Evolutionary conservation across 2,113 vertebrate species (phyloP).

Genomic region (Psilopogon haemacephalus): DNA sequence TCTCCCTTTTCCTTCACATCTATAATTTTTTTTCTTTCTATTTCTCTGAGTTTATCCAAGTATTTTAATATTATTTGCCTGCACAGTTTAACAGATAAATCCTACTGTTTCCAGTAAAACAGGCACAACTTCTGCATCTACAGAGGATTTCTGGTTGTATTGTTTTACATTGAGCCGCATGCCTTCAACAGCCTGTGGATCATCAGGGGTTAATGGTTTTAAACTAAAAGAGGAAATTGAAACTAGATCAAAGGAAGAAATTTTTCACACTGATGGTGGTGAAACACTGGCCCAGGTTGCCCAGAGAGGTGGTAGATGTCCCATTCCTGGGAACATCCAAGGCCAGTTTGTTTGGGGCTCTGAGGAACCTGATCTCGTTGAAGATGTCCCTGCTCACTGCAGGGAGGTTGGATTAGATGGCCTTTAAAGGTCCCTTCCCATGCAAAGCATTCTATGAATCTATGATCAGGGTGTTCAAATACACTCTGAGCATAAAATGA

Average conservation of each 20-base stretch:
- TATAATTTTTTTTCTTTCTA: background rate
- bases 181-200: background rate
- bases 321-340: too few species aligned
- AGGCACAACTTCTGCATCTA: background rate
- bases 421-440: too few species aligned
- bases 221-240: too few species aligned
- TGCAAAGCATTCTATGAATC: too few species aligned
- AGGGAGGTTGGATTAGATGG: too few species aligned
- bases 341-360: too few species aligned
- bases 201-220: background rate
- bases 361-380: too few species aligned
- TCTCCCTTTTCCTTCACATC: background rate
- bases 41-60: background rate
- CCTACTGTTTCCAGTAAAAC: background rate
- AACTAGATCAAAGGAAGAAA: too few species aligned
- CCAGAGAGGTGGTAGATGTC: too few species aligned
- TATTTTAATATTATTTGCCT: background rate
- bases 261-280: too few species aligned
- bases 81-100: background rate
- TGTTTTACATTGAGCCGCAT: background rate
- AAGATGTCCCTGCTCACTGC: too few species aligned
- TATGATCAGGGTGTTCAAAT: background rate
- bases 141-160: background rate
- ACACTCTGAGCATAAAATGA: background rate
- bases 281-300: too few species aligned